Conservation (phyloP, 64 coral and sea anemone genomes). For the Montipora cactus region DNA sequence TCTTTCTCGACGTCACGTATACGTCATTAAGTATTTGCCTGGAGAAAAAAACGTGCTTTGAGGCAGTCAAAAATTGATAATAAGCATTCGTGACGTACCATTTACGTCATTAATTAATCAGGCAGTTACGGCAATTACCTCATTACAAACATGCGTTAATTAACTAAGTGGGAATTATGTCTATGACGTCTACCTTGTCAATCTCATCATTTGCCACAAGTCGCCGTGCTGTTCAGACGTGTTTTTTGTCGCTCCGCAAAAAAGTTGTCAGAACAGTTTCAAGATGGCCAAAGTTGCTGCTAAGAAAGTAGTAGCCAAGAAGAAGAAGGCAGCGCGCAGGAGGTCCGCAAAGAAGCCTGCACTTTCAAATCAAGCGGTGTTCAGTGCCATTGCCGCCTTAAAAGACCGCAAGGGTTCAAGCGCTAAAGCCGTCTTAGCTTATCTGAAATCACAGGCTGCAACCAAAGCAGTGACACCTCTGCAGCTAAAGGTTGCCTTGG, state of each 20-base stretch:
- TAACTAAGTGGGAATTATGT: conserved; percentile 30
- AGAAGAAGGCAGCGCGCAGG: conserved; percentile 1
- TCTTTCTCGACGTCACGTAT: conserved; percentile 8
- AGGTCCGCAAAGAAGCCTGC: not conserved
- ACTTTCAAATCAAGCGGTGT: conserved; percentile 13
- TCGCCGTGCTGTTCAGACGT: conserved; percentile 26
- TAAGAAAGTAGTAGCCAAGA: conserved; percentile 17
- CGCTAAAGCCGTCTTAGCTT: conserved; percentile 30
- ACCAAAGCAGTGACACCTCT: not conserved
- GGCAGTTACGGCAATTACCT: conserved; percentile 11
- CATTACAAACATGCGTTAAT: not conserved
- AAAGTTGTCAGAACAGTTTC: conserved; percentile 24
- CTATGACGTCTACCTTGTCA: conserved; percentile 8
- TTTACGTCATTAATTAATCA: conserved; percentile 16
- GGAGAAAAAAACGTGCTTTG: not conserved
- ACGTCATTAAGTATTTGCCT: not conserved
- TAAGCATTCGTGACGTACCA: conserved; percentile 6
- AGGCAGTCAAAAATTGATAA: conserved; percentile 7
- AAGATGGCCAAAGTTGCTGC: conserved; percentile 33
- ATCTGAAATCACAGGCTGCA: conserved; percentile 12
- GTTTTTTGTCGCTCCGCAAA: conserved; percentile 20
- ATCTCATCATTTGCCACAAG: conserved; percentile 23
- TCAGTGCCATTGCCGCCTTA: conserved; percentile 53
- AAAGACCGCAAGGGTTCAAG: conserved; percentile 56
- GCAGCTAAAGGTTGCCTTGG: conserved; percentile 50